Base-by-base conservation (phyloP, 1,140 invertebrate genomes). In the Oscheius sp. region DNA sequence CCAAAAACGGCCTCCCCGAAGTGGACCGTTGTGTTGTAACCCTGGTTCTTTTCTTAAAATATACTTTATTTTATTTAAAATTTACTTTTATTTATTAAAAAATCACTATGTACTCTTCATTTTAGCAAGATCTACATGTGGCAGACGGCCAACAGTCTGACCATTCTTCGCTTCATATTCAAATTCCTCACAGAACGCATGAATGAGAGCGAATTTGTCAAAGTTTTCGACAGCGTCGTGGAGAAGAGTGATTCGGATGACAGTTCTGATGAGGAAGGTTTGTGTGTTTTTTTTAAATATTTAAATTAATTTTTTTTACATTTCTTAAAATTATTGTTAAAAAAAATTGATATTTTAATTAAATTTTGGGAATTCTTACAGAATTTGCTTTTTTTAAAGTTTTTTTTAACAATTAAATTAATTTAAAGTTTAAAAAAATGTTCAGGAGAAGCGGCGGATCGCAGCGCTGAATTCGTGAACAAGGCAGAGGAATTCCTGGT, bases 81-180 rank as follows among this genome's bases (percentile, higher is more conserved):
- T 18, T 67, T 26, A 23, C 10, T 32, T 67, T 15, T 23, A 31
- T 32, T 68, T 23, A 1, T 1, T 45, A 45, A 45, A 45, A 18
- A 7, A 63, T 63, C 29, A 38, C n/a, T 34, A 63, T 31, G 20
- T 34, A 15, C 29, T 31, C 29, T 38, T 31, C 28, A 2, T 88
- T 90, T 65, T 85, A 95, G 93, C 85, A 91, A 91, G 77, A 90
- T 95, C 85, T 91, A 94, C 78, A 90, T 91, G 55, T 97, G 94
- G 93, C 94, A 97, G 85, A 91, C 93, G 0, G 93, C 92, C 84
- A 97, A 97, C 87, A 91, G 92, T 0, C 85, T 98, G 34, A 95
- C 96, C 81, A 91, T 95, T 23, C 90, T 97, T 69, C 88, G 94
- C 67, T 91, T 90, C 78, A 88, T 95, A 67, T 89, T 91, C 66